Percentiles rank a stretch among this genome's conserved stretches.
Evolutionary conservation across 2,113 vertebrate species (phyloP).

Genomic region (Clarias macrocephalus): DNA sequence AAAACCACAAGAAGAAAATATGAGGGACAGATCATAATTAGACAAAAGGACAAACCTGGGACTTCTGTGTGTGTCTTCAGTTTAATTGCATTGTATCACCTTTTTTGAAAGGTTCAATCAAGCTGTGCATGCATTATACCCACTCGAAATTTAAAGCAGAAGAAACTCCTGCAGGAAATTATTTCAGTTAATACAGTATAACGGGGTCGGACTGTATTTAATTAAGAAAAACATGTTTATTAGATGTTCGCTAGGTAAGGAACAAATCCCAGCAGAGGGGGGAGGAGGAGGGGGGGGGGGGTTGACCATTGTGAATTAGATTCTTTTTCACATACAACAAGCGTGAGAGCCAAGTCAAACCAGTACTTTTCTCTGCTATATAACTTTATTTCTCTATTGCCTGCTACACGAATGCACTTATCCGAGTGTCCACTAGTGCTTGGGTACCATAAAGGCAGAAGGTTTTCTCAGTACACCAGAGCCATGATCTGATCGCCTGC

Average conservation of each 20-base stretch:
- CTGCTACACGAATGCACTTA: too few species aligned
- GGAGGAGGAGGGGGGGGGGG: too few species aligned
- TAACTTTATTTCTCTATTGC: too few species aligned
- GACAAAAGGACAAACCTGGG: not conserved
- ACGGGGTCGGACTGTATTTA: not conserved
- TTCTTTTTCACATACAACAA: too few species aligned
- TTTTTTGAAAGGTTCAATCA: not conserved
- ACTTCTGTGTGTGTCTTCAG: not conserved
- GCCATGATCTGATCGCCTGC: too few species aligned
- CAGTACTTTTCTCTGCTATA: too few species aligned
- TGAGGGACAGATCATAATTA: not conserved
- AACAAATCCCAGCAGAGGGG: too few species aligned
- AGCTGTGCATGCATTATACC: not conserved
- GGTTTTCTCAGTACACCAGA: too few species aligned
- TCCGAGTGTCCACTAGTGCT: too few species aligned
- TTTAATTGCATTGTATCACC: not conserved
- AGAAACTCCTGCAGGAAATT: not conserved
- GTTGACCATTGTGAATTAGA: too few species aligned
- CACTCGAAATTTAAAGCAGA: not conserved
- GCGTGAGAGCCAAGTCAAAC: too few species aligned
- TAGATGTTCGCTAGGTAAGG: not conserved
- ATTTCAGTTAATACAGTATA: slow-evolving; percentile 7
- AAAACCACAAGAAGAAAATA: not conserved
- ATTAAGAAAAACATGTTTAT: not conserved
- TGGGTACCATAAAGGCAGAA: too few species aligned